These are phyloP conservation scores for Elaphurus davidianus DNA, from an alignment of 2,113 vertebrate species.

Conservation along the genomic window DNA sequence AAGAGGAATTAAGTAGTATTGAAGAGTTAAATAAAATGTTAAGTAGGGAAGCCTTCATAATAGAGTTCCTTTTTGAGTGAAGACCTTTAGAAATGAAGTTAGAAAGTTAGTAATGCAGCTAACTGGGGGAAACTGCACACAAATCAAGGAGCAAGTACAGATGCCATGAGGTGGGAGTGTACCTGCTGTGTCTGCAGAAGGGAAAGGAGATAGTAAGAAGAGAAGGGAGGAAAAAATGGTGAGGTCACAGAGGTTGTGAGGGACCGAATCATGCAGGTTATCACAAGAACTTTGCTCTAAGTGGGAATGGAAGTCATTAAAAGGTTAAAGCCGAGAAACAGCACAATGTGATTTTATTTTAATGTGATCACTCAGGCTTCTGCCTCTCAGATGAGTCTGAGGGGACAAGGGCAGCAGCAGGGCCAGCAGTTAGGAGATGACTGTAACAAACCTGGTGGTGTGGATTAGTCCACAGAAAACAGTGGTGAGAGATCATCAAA, in stretches of 20 bases:
- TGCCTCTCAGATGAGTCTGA: background rate
- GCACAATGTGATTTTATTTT: background rate
- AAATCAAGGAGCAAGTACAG: background rate
- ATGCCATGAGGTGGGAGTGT: background rate
- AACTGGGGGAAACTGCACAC: background rate
- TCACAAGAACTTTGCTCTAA: background rate
- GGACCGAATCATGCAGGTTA: background rate
- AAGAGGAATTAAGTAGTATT: background rate
- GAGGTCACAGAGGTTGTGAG: background rate
- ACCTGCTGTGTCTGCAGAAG: background rate
- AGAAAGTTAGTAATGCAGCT: background rate
- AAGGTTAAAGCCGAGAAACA: background rate
- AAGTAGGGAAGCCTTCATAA: background rate
- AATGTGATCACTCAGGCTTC: background rate
- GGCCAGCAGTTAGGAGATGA: background rate
- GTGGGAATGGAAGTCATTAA: background rate
- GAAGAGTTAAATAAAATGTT: background rate
- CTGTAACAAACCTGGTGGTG: background rate
- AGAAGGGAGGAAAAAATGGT: background rate
- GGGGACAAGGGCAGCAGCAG: background rate
- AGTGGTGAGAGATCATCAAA: background rate
- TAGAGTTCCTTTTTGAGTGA: background rate
- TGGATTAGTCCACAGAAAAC: background rate
- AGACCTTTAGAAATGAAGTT: background rate
- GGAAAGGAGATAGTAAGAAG: background rate